These are phyloP conservation scores for Numenius phaeopus DNA, from an alignment of 2,797 vertebrate genomes.

Conservation along the genomic window DNA sequence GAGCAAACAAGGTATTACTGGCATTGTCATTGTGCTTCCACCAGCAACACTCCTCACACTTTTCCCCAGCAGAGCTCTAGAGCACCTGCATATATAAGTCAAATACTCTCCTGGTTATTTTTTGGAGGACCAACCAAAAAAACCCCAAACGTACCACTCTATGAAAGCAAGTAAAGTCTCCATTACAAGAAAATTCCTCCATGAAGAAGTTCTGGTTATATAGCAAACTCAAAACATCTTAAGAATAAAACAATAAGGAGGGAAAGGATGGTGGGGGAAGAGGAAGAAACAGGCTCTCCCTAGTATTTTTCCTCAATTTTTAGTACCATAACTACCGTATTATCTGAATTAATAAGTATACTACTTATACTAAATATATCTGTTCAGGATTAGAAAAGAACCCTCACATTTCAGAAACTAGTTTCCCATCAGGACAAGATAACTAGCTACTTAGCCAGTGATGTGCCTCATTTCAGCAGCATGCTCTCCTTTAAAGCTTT, in stretches of 20 bases:
- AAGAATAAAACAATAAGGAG: neutral
- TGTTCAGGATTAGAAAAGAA: neutral
- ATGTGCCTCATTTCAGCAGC: accelerated
- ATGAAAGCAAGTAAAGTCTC: neutral
- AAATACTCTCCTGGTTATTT: neutral
- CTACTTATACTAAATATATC: neutral
- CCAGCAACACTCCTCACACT: neutral
- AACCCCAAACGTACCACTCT: neutral
- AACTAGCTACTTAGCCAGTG: neutral
- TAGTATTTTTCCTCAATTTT: neutral
- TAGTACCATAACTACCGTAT: neutral
- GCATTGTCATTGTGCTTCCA: neutral
- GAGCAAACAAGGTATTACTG: neutral
- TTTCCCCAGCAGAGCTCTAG: neutral
- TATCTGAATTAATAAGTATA: neutral
- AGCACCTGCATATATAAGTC: neutral
- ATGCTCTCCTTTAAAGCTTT: neutral
- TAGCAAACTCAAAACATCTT: neutral
- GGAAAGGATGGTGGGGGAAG: accelerated
- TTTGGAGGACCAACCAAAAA: neutral
- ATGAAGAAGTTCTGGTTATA: neutral
- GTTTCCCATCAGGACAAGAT: neutral
- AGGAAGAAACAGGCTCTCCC: neutral
- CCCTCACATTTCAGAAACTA: neutral
- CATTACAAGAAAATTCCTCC: neutral